Evolutionary conservation across 2,888 invertebrate genomes (phyloP).

Genomic region (Mechanitis messenoides): DNA sequence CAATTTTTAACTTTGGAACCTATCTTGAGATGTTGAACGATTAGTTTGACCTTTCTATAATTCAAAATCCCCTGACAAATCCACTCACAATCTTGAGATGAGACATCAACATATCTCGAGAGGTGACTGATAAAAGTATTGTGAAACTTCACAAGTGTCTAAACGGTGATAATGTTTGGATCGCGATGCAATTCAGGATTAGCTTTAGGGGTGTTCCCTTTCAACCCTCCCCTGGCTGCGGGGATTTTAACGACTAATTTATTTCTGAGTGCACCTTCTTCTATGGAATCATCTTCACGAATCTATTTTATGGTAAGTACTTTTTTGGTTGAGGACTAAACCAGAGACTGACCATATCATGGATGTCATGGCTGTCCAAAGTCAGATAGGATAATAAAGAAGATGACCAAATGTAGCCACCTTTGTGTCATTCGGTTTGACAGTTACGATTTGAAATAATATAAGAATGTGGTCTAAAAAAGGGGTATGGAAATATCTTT

Average conservation of each 20-base stretch:
- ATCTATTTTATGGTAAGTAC: constrained; percentile 2
- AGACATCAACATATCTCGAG: constrained; percentile 6
- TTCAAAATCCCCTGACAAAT: no score
- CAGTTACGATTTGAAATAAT: no score
- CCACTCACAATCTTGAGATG: background rate
- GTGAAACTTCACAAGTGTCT: constrained; percentile 8
- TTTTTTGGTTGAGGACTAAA: background rate
- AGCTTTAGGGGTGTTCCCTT: constrained; percentile 23
- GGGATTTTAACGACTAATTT: constrained; percentile 24
- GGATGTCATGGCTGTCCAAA: no score
- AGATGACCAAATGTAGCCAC: no score
- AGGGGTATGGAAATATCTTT: no score
- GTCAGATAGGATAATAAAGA: no score
- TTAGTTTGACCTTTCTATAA: no score
- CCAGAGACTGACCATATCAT: no score
- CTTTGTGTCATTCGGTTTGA: no score
- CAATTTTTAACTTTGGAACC: no score
- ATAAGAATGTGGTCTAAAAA: no score
- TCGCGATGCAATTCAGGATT: constrained; percentile 9
- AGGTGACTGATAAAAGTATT: constrained; percentile 4
- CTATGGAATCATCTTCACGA: constrained; percentile 15
- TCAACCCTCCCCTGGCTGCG: constrained; percentile 22
- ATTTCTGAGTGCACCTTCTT: constrained; percentile 20
- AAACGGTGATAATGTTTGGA: constrained; percentile 4
- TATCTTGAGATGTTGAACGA: no score